Conservation (phyloP, 2,797 vertebrate genomes). For the Tokudaia muenninki region DNA sequence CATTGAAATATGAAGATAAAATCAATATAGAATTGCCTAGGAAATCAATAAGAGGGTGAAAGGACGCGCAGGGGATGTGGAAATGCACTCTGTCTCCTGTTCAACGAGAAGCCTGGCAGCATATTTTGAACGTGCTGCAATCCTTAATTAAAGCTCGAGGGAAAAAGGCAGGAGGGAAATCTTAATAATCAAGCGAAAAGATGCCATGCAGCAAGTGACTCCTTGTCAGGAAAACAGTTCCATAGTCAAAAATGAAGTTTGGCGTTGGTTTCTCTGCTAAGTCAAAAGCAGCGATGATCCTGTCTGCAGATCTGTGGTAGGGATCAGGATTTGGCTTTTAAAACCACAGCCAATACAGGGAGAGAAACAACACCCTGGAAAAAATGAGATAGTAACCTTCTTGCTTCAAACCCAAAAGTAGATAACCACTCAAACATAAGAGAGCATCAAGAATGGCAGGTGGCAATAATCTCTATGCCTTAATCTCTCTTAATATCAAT, state of each 20-base stretch:
- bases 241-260: slow-evolving; percentile 66
- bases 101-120: slow-evolving; percentile 82
- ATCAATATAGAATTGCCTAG: slow-evolving; percentile 83
- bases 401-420: no score
- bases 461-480: no score
- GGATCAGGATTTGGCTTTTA: not conserved
- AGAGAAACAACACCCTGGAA: no score
- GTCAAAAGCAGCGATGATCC: not conserved
- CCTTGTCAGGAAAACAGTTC: slow-evolving; percentile 85
- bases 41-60: slow-evolving; percentile 85
- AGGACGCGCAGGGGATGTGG: slow-evolving; percentile 76
- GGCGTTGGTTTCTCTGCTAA: not conserved
- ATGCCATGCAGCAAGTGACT: slow-evolving; percentile 80
- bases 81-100: slow-evolving; percentile 81
- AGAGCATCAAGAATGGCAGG: no score
- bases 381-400: no score
- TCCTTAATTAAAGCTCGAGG: slow-evolving; percentile 91
- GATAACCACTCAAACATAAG: no score
- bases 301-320: not conserved
- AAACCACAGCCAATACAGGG: no score
- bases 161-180: slow-evolving; percentile 85
- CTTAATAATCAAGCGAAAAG: slow-evolving; percentile 86
- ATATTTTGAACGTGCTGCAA: slow-evolving; percentile 86
- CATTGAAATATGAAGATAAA: slow-evolving; percentile 86
- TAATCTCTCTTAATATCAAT: no score